These are phyloP conservation scores for Oscheius sp. DNA, from an alignment of 1,140 invertebrate species.

Conservation along the genomic window DNA sequence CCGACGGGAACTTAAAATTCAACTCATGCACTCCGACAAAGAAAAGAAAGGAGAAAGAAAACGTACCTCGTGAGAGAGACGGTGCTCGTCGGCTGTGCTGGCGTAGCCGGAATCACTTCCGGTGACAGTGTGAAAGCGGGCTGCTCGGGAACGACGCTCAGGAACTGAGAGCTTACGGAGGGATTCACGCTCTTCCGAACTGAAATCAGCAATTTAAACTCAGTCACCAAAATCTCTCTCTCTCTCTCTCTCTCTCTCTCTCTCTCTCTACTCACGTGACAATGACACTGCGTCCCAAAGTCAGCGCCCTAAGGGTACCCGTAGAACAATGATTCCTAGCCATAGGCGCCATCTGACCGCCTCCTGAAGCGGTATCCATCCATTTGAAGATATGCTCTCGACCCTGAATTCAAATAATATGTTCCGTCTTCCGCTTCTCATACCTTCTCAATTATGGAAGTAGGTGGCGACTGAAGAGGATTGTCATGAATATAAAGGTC, in stretches of 20 bases:
- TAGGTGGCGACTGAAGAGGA: conserved; percentile 14
- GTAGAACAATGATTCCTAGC: too few species aligned
- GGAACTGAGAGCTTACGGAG: not conserved
- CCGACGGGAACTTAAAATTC: not conserved
- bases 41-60: not conserved
- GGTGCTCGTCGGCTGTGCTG: conserved; percentile 22
- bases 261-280: not conserved
- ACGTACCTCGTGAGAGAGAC: conserved; percentile 14
- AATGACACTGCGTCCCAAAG: not conserved
- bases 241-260: too few species aligned
- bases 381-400: conserved; percentile 7
- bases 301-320: not conserved
- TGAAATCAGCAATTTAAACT: too few species aligned
- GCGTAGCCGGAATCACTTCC: conserved; percentile 21
- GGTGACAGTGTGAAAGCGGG: not conserved
- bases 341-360: not conserved
- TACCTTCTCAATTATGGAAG: conserved; percentile 14
- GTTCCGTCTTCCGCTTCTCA: not conserved
- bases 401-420: not conserved
- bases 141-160: not conserved
- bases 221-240: too few species aligned
- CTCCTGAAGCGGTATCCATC: not conserved
- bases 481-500: conserved; percentile 18
- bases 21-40: not conserved
- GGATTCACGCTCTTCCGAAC: too few species aligned